Conservation (phyloP, 2,113 vertebrate genomes). For the Crotalus helleri region DNA sequence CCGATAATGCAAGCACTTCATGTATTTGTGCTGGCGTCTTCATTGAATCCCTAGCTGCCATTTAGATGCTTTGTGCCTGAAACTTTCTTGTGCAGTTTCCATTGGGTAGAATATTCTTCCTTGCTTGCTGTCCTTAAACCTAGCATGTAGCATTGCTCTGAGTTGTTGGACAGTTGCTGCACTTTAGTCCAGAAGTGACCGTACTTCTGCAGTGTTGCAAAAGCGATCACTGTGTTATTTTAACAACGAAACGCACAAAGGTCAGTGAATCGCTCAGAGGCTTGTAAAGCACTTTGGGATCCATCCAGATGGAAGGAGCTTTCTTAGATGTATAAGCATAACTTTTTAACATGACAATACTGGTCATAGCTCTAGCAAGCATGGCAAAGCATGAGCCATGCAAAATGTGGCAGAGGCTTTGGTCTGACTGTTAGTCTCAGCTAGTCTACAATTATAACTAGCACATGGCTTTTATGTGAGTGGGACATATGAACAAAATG, state of each 20-base stretch:
- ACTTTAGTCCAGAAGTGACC: rapidly evolving
- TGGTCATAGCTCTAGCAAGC: background rate
- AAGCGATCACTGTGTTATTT: rapidly evolving
- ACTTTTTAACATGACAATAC: background rate
- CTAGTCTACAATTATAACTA: background rate
- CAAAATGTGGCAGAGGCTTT: constrained; percentile 21
- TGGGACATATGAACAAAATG: background rate
- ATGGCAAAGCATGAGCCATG: constrained; percentile 16
- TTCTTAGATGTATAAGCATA: background rate
- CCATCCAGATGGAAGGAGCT: background rate
- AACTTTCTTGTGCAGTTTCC: background rate
- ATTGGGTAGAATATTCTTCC: constrained; percentile 5
- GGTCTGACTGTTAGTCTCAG: constrained; percentile 5
- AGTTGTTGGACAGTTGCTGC: background rate
- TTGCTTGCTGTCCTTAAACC: constrained; percentile 14
- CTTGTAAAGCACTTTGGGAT: background rate
- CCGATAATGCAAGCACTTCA: background rate
- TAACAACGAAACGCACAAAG: background rate
- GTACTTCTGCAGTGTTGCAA: background rate
- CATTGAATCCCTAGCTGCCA: background rate
- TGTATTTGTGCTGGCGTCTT: background rate
- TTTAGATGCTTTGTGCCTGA: constrained; percentile 7
- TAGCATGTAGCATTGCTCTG: constrained; percentile 12
- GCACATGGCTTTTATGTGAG: background rate
- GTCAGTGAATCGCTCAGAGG: background rate